Percentiles rank a stretch among this genome's conserved stretches.
These are phyloP conservation scores for Lagopus leucura DNA, from an alignment of 2,113 vertebrate genomes.

Conservation along the genomic window DNA sequence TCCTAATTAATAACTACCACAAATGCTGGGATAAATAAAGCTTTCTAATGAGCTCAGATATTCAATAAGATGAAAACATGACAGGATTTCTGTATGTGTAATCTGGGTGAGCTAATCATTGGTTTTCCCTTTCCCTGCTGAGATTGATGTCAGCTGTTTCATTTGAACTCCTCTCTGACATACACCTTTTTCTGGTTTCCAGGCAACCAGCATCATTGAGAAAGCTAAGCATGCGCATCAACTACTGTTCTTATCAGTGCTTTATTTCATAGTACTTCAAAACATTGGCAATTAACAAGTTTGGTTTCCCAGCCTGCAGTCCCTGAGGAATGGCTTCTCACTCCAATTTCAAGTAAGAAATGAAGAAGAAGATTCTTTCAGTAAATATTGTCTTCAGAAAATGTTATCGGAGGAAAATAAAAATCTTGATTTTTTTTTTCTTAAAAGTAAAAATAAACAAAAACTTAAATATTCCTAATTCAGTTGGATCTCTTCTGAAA, in stretches of 20 bases:
- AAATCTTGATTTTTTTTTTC: background rate
- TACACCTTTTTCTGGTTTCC: conserved; percentile 42
- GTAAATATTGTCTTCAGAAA: background rate
- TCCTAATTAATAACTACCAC: background rate
- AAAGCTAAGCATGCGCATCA: background rate
- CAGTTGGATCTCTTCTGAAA: background rate
- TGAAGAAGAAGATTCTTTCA: background rate
- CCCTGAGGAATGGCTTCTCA: background rate
- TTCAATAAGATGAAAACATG: conserved; percentile 28
- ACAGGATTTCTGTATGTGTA: conserved; percentile 15
- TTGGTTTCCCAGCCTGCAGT: background rate
- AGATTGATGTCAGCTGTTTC: conserved; percentile 48
- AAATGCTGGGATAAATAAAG: background rate
- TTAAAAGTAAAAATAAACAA: background rate
- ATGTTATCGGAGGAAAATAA: background rate
- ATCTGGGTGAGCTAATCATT: conserved; percentile 12
- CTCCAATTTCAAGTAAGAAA: background rate
- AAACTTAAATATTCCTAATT: background rate
- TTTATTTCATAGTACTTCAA: conserved; percentile 10
- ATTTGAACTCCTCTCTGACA: conserved; percentile 34
- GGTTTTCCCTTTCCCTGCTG: conserved; percentile 1
- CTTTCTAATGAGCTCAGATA: conserved; percentile 21
- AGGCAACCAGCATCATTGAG: background rate
- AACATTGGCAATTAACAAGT: conserved; percentile 8
- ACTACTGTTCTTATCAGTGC: background rate